These are phyloP conservation scores for Morpho helenor DNA, from an alignment of 2,888 invertebrate species.

Conservation along the genomic window DNA sequence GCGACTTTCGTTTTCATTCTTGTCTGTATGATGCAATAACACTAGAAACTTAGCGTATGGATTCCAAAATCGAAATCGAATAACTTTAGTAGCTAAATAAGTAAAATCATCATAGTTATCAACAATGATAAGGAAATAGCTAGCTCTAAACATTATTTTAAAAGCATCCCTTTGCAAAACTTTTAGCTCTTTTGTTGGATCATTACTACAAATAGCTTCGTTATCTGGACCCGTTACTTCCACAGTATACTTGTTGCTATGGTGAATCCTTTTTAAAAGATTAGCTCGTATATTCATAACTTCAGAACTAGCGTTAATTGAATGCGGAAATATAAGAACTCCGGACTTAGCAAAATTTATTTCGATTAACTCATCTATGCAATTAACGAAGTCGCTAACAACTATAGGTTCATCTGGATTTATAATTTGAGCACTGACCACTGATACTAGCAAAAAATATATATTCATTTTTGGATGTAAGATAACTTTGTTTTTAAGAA, in stretches of 20 bases:
- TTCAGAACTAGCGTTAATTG: conserved; percentile 40
- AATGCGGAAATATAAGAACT: conserved; percentile 46
- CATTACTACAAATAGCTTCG: conserved; percentile 36
- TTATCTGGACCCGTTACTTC: conserved; percentile 43
- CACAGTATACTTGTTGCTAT: conserved; percentile 37
- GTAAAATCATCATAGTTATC: conserved; percentile 48
- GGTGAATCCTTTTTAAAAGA: conserved; percentile 43
- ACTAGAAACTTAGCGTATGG: conserved; percentile 57
- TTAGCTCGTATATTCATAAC: conserved; percentile 41
- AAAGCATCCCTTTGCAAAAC: conserved; percentile 41
- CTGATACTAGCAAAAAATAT: background rate
- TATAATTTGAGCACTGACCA: conserved; percentile 22
- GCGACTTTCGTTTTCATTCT: conserved; percentile 30
- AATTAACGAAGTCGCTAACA: conserved; percentile 44
- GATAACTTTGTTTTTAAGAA: background rate
- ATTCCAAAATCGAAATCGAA: conserved; percentile 57
- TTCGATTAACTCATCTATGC: conserved; percentile 44
- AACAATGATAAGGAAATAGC: conserved; percentile 54
- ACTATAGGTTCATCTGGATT: conserved; percentile 52
- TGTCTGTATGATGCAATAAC: conserved; percentile 42
- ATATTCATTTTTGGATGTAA: background rate
- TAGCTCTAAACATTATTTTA: conserved; percentile 39
- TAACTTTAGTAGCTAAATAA: conserved; percentile 41
- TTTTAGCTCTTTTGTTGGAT: conserved; percentile 19
- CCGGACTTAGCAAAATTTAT: conserved; percentile 46